These are phyloP conservation scores for Entomobrya proxima DNA, from an alignment of 2,888 invertebrate genomes.

Conservation along the genomic window DNA sequence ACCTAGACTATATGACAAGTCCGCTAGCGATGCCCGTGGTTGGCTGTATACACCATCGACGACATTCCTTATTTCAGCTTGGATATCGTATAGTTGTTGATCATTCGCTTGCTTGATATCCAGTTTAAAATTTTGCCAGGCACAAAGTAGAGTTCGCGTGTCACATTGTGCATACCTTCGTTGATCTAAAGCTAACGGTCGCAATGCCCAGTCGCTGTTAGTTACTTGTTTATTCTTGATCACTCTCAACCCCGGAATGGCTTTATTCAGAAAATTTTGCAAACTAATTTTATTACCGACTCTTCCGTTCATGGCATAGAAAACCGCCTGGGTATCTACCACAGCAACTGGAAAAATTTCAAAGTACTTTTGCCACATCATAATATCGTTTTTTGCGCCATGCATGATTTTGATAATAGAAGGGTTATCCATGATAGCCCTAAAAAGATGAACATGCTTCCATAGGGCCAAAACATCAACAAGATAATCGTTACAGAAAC, in stretches of 20 bases:
- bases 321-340: background rate
- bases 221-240: background rate
- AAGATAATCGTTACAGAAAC: background rate
- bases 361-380: background rate
- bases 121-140: background rate
- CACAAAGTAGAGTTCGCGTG: background rate
- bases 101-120: background rate
- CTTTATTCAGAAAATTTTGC: background rate
- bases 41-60: too few species aligned
- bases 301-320: background rate
- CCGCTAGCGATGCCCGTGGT: too few species aligned
- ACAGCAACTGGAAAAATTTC: background rate
- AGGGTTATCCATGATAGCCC: background rate
- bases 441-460: background rate
- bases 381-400: background rate
- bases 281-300: background rate
- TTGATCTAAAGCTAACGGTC: background rate
- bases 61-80: too few species aligned
- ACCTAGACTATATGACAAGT: too few species aligned
- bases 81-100: too few species aligned
- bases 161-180: background rate
- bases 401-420: background rate
- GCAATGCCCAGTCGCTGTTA: background rate
- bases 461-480: background rate
- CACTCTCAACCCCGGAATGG: background rate